phyloP scores from a whole-genome alignment of 2,113 vertebrate genomes.

The Phaethornis superciliosus region DNA sequence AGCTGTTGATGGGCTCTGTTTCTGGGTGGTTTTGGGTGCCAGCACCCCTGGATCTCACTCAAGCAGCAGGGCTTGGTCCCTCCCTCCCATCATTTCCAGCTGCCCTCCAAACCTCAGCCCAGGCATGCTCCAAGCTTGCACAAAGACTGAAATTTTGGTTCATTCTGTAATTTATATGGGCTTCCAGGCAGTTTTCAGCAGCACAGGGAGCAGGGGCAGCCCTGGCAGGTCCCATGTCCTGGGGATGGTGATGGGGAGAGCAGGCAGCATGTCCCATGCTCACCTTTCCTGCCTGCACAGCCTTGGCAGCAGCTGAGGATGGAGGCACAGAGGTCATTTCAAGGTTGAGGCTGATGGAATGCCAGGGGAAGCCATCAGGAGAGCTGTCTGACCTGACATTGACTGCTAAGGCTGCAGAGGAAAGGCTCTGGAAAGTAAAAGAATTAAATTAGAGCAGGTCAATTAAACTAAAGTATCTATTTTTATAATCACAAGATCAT shows the following conservation, averaged over 20 bases:
- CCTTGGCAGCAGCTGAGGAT: background rate
- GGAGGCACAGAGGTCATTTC: background rate
- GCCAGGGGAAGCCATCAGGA: background rate
- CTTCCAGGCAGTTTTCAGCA: background rate
- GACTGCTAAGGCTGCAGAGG: background rate
- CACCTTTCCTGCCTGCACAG: background rate
- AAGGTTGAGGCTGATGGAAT: background rate
- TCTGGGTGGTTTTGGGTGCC: background rate
- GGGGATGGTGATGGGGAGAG: accelerated
- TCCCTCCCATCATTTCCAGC: background rate
- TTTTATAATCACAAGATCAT: background rate
- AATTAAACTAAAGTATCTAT: background rate
- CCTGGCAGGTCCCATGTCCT: accelerated
- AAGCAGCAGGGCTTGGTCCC: background rate
- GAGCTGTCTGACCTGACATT: background rate
- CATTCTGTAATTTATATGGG: background rate
- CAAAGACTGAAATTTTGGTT: background rate
- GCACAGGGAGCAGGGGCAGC: accelerated
- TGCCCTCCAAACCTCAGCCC: background rate
- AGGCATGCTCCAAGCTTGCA: background rate
- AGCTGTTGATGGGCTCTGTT: background rate
- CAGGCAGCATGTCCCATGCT: background rate
- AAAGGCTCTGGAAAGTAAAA: background rate
- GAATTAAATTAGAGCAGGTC: background rate
- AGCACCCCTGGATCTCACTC: accelerated